Evolutionary conservation across 2,888 invertebrate species (phyloP).

Genomic region (Argyresthia goedartella): DNA sequence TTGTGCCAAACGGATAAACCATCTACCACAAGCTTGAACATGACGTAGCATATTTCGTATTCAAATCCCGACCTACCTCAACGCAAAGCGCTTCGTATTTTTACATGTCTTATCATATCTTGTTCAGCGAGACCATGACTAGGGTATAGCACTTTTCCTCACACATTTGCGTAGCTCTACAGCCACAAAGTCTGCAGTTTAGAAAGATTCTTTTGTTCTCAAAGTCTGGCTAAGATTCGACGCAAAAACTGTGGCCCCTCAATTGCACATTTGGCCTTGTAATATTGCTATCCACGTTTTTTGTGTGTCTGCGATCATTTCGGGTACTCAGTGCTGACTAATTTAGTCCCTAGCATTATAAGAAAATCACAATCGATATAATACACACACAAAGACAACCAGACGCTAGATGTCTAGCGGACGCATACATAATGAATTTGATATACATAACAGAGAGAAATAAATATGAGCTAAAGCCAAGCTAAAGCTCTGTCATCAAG

Average conservation of each 20-base stretch:
- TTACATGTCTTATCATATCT: not conserved
- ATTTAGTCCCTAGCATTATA: too few species aligned
- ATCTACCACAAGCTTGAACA: not conserved
- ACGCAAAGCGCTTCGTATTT: not conserved
- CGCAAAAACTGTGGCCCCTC: not conserved
- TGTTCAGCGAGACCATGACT: not conserved
- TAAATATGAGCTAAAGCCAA: not conserved
- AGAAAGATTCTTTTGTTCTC: too few species aligned
- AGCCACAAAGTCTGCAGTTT: not conserved
- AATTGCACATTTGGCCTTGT: conserved; percentile 3
- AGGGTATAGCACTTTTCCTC: not conserved
- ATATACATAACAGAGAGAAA: not conserved
- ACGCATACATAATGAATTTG: not conserved
- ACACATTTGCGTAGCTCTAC: not conserved
- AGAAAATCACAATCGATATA: too few species aligned
- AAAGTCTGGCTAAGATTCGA: not conserved
- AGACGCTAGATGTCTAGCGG: too few species aligned
- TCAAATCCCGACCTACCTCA: conserved; percentile 3
- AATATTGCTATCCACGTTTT: not conserved
- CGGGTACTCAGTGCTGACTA: too few species aligned
- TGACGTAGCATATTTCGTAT: not conserved
- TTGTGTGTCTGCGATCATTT: not conserved
- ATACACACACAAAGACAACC: too few species aligned
- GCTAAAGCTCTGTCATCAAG: not conserved
- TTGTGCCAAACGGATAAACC: not conserved